Evolutionary conservation across 2,797 vertebrate species (phyloP).

Genomic region (Gastrophryne carolinensis): DNA sequence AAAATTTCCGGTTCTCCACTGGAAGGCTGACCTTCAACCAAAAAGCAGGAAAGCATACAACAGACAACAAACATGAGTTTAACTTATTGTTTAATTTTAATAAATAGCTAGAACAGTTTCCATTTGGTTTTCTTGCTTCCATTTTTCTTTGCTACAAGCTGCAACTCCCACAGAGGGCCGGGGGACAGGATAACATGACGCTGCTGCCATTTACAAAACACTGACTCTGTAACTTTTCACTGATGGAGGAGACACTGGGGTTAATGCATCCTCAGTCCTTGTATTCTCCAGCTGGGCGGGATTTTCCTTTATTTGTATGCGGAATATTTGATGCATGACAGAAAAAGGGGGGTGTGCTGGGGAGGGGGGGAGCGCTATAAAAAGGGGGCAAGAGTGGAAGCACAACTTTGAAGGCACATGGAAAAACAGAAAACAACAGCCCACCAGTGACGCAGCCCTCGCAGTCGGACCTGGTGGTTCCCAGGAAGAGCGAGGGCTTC

Average conservation of each 20-base stretch:
- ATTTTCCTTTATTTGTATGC: slow-evolving; percentile 12
- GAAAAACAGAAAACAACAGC: slow-evolving; percentile 38
- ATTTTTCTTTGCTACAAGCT: slow-evolving; percentile 47
- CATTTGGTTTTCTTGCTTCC: slow-evolving; percentile 32
- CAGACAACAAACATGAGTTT: slow-evolving; percentile 6
- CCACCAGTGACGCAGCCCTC: slow-evolving; percentile 28
- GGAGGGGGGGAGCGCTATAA: slow-evolving; percentile 33
- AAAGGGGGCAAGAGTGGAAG: slow-evolving; percentile 19
- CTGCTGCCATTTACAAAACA: slow-evolving; percentile 42
- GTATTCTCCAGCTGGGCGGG: slow-evolving; percentile 21
- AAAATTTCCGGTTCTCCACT: background rate
- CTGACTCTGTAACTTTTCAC: slow-evolving; percentile 11
- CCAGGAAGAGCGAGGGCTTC: background rate
- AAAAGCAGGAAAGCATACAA: too few species aligned
- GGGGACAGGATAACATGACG: slow-evolving; percentile 4
- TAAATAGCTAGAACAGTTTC: slow-evolving; percentile 53
- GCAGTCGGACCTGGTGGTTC: background rate
- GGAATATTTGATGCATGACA: slow-evolving; percentile 1
- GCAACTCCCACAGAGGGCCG: slow-evolving; percentile 41
- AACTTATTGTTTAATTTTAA: slow-evolving; percentile 52
- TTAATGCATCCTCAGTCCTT: slow-evolving; percentile 1
- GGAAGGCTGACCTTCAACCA: too few species aligned
- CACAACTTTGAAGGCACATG: slow-evolving; percentile 12
- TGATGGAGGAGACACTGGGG: slow-evolving; percentile 6
- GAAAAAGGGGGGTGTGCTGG: too few species aligned